A percentile compares a stretch with the other conserved stretches of the same genome.
These are phyloP conservation scores for Yponomeuta cagnagella DNA, from an alignment of 2,888 invertebrate genomes.

Conservation along the genomic window DNA sequence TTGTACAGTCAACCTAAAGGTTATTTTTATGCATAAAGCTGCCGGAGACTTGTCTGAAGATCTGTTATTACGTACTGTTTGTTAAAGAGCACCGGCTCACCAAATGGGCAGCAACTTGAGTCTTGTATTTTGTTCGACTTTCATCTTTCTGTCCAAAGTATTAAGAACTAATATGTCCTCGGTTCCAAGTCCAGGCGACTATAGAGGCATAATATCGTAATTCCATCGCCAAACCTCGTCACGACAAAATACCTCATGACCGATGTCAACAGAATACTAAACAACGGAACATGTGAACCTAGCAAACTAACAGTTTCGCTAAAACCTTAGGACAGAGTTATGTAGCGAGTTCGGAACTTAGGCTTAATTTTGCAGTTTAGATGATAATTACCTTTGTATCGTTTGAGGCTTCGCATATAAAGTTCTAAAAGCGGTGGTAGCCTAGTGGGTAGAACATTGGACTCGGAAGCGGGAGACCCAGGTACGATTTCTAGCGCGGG, in stretches of 20 bases:
- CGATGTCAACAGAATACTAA: constrained; percentile 18
- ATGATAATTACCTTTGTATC: not conserved
- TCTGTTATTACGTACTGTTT: not conserved
- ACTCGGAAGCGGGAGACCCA: too few relatives aligned
- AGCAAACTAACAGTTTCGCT: not conserved
- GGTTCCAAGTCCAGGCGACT: not conserved
- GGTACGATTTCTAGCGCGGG: too few relatives aligned
- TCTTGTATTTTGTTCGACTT: not conserved
- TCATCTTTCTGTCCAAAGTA: not conserved
- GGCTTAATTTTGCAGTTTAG: not conserved
- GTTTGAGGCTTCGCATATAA: not conserved
- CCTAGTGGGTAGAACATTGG: too few relatives aligned
- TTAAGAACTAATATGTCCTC: not conserved
- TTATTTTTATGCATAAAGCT: not conserved
- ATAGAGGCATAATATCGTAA: constrained; percentile 12
- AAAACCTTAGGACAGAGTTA: not conserved
- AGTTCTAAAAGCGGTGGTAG: not conserved
- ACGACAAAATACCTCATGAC: constrained; percentile 20
- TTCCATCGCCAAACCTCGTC: constrained; percentile 13
- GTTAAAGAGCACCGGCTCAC: not conserved
- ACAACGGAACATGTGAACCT: constrained; percentile 15
- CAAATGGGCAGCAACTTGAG: not conserved
- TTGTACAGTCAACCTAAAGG: not conserved
- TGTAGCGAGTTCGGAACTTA: not conserved
- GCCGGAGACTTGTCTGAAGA: not conserved